Conservation (phyloP, 2,113 vertebrate genomes). For the Ceuthmochares aereus region DNA sequence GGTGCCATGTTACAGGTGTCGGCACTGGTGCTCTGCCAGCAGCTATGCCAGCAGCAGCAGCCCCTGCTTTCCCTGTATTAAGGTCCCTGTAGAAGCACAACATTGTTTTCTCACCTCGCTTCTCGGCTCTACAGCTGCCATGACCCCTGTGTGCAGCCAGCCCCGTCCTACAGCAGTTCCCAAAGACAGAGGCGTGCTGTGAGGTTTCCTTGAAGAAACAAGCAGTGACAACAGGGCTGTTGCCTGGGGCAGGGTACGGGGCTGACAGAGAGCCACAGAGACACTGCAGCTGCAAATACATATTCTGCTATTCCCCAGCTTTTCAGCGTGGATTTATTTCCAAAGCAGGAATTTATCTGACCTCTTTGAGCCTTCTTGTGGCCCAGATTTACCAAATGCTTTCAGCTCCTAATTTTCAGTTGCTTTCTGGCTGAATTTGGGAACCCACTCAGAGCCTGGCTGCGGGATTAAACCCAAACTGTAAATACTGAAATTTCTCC, state of each 20-base stretch:
- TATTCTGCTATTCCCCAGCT: not conserved
- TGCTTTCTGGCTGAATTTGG: not conserved
- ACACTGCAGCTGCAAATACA: not conserved
- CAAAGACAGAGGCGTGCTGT: not conserved
- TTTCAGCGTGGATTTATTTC: not conserved
- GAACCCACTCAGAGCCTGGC: not conserved
- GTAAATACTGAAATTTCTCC: not conserved
- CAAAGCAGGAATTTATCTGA: not conserved
- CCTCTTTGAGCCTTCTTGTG: not conserved
- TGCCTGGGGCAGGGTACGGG: not conserved
- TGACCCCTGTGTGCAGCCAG: fast-evolving
- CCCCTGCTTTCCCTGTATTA: not conserved
- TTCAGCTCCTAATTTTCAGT: not conserved
- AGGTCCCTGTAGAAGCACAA: not conserved
- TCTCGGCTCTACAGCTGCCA: fast-evolving
- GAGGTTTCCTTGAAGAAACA: not conserved
- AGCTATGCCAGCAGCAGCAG: not conserved
- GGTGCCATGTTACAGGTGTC: not conserved
- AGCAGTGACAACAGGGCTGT: not conserved
- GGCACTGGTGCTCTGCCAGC: not conserved
- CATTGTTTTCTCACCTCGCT: fast-evolving
- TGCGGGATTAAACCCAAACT: not conserved
- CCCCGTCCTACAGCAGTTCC: fast-evolving
- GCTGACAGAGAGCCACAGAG: not conserved
- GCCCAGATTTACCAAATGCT: not conserved